These are phyloP conservation scores for Psittacus erithacus DNA, from an alignment of 2,113 vertebrate species.

Conservation along the genomic window DNA sequence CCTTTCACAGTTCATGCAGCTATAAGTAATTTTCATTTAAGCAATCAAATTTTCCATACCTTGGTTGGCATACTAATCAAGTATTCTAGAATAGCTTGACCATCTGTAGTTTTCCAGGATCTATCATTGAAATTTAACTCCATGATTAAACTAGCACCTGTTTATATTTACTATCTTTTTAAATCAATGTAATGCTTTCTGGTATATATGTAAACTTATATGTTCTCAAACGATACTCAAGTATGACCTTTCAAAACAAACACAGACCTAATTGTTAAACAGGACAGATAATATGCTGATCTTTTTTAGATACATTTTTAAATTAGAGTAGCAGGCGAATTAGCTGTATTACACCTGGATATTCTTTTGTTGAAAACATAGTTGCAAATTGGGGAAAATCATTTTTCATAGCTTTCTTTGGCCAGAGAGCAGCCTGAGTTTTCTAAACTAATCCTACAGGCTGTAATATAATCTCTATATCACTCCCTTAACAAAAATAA, in stretches of 20 bases:
- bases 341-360: not conserved
- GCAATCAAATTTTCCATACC: not conserved
- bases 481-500: not conserved
- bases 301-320: slow-evolving; percentile 20
- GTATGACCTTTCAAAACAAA: not conserved
- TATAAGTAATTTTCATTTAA: slow-evolving; percentile 21
- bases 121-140: not conserved
- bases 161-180: slow-evolving; percentile 3
- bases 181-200: slow-evolving; percentile 49
- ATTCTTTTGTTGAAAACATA: not conserved
- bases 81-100: not conserved
- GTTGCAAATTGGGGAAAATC: not conserved
- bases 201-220: slow-evolving; percentile 2
- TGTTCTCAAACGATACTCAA: not conserved
- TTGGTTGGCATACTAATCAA: not conserved
- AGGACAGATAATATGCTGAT: not conserved
- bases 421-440: not conserved
- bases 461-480: not conserved
- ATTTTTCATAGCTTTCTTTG: not conserved
- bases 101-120: not conserved
- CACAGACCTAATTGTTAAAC: not conserved
- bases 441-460: not conserved
- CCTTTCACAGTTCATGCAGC: not conserved
- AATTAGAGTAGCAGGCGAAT: not conserved
- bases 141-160: not conserved